These are phyloP conservation scores for Oryzaephilus surinamensis DNA, from an alignment of 1,140 invertebrate genomes.

Conservation along the genomic window DNA sequence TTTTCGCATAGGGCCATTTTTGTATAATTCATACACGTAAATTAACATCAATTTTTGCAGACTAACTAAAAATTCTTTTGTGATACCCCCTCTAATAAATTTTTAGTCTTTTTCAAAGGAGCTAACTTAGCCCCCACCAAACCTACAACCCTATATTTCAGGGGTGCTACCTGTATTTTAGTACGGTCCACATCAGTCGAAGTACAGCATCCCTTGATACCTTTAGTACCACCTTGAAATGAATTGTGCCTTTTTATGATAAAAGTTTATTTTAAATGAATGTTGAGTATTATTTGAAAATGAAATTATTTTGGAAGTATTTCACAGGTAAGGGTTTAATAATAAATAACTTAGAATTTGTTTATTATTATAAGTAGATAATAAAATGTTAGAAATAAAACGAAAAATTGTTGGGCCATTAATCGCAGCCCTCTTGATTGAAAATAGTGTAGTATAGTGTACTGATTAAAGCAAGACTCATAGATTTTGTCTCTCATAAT, in stretches of 20 bases:
- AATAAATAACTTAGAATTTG: no score
- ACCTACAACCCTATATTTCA: slow-evolving; percentile 11
- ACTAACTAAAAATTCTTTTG: slow-evolving; percentile 13
- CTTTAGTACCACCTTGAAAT: no score
- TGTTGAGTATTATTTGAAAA: slow-evolving; percentile 11
- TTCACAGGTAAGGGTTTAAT: slow-evolving; percentile 12
- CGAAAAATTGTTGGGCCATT: slow-evolving; percentile 11
- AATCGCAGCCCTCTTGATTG: slow-evolving; percentile 24
- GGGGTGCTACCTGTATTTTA: slow-evolving; percentile 22
- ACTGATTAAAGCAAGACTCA: slow-evolving; percentile 20
- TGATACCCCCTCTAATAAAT: slow-evolving; percentile 11
- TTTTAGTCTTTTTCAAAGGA: slow-evolving; percentile 17
- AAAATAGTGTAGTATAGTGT: slow-evolving; percentile 16
- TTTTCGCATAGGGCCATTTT: no score
- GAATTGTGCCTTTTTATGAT: background rate
- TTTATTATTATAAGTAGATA: background rate
- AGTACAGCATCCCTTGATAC: slow-evolving; percentile 20
- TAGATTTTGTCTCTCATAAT: slow-evolving; percentile 19
- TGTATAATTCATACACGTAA: no score
- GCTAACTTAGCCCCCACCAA: slow-evolving; percentile 14
- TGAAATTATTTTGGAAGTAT: slow-evolving; percentile 16
- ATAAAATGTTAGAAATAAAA: slow-evolving; percentile 5
- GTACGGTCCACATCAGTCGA: slow-evolving; percentile 21
- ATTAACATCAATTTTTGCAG: slow-evolving; percentile 16
- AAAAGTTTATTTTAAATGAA: slow-evolving; percentile 5